phyloP scores from a whole-genome alignment of 2,888 invertebrate genomes.

The Drosophila tripunctata region DNA sequence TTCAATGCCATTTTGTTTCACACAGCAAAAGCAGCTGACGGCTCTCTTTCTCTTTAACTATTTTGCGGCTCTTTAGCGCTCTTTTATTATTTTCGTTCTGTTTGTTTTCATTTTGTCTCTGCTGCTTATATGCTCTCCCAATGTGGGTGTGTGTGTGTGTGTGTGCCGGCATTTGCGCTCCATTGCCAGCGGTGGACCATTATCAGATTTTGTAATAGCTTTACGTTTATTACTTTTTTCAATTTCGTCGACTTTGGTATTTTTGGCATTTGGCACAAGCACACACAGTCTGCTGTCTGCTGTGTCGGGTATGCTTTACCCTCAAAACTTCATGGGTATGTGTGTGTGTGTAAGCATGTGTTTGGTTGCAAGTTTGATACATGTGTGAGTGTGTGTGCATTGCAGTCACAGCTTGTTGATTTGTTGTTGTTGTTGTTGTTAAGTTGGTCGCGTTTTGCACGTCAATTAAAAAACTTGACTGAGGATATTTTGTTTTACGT shows the following conservation, averaged over 20 bases:
- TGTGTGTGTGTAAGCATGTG: slow-evolving; percentile 25
- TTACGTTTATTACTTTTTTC: slow-evolving; percentile 81
- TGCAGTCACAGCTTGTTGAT: slow-evolving; percentile 62
- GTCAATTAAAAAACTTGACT: slow-evolving; percentile 71
- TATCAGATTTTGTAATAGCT: slow-evolving; percentile 82
- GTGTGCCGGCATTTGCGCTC: slow-evolving; percentile 70
- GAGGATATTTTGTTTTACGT: slow-evolving; percentile 31
- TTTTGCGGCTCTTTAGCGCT: slow-evolving; percentile 10
- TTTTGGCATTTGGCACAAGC: slow-evolving; percentile 51
- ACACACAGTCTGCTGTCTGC: too few species aligned
- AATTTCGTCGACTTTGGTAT: slow-evolving; percentile 65
- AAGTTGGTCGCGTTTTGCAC: slow-evolving; percentile 51
- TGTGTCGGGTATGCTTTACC: slow-evolving; percentile 5
- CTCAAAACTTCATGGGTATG: slow-evolving; percentile 2
- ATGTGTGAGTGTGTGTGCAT: slow-evolving; percentile 32
- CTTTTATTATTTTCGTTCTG: slow-evolving; percentile 22
- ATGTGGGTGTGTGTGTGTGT: slow-evolving; percentile 21
- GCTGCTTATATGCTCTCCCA: neutral
- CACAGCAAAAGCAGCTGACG: slow-evolving; percentile 2
- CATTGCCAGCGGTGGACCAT: slow-evolving; percentile 73
- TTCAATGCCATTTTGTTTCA: slow-evolving; percentile 59
- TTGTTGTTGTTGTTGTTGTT: slow-evolving; percentile 56
- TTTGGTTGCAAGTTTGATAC: slow-evolving; percentile 19
- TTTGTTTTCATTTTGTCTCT: slow-evolving; percentile 30
- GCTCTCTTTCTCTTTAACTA: slow-evolving; percentile 4